A percentile compares a stretch with the other conserved stretches of the same genome.
Evolutionary conservation across 2,113 vertebrate genomes (phyloP).

Genomic region (Grallaria varia): DNA sequence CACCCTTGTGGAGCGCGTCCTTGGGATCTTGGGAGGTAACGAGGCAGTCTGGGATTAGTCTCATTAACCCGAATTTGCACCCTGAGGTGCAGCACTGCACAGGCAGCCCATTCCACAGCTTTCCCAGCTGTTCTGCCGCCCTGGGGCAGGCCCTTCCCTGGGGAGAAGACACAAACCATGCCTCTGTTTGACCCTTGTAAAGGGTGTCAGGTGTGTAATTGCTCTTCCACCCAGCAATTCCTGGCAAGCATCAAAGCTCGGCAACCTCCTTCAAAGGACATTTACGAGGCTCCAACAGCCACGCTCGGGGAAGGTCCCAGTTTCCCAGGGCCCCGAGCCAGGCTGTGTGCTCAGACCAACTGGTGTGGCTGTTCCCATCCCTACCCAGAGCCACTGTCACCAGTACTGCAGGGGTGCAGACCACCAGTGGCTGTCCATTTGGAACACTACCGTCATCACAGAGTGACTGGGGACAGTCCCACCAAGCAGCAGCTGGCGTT

Average conservation of each 20-base stretch:
- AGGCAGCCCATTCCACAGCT: not conserved
- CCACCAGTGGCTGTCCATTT: no score
- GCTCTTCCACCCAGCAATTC: not conserved
- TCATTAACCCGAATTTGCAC: not conserved
- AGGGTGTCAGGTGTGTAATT: not conserved
- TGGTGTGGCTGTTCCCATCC: not conserved
- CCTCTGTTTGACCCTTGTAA: not conserved
- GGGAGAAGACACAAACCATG: not conserved
- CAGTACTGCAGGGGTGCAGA: not conserved
- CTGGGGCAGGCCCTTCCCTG: not conserved
- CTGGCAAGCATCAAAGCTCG: not conserved
- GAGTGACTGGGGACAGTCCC: not conserved
- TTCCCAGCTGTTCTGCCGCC: not conserved
- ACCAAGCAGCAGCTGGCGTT: not conserved
- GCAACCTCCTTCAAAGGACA: not conserved
- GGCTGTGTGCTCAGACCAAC: not conserved
- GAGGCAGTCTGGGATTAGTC: not conserved
- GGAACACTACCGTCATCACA: fast-evolving
- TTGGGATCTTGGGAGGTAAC: not conserved
- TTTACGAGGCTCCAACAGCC: not conserved
- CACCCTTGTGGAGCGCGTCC: not conserved
- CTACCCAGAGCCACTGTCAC: not conserved
- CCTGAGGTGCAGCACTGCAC: not conserved
- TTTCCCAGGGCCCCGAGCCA: not conserved
- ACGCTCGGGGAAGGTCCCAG: not conserved